Evolutionary conservation across 2,888 invertebrate genomes (phyloP).

Genomic region (Synergus laeviventris): DNA sequence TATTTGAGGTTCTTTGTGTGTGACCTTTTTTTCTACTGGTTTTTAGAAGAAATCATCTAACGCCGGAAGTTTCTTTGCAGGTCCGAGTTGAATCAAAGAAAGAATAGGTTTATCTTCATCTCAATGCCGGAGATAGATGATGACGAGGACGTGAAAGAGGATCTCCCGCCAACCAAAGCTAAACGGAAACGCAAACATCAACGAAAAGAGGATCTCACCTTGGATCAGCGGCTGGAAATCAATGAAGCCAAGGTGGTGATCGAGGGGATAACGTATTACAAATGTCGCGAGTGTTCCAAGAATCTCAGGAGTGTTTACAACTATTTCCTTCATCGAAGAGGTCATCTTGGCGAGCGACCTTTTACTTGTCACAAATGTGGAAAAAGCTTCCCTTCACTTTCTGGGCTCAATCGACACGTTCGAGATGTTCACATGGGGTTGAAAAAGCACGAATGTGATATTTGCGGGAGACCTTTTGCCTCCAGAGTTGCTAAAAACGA

Average conservation of each 20-base stretch:
- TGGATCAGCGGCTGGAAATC: constrained; percentile 30
- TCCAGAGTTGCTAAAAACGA: constrained; percentile 65
- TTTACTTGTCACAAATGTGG: constrained; percentile 67
- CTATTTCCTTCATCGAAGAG: constrained; percentile 59
- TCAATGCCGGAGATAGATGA: not conserved
- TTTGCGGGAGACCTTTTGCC: constrained; percentile 65
- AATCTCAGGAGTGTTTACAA: constrained; percentile 80
- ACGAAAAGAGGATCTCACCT: not conserved
- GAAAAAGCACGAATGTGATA: constrained; percentile 66
- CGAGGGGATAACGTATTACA: constrained; percentile 78
- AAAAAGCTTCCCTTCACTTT: constrained; percentile 67
- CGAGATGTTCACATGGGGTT: constrained; percentile 64
- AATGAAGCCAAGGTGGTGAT: constrained; percentile 58
- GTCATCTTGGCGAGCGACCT: constrained; percentile 64
- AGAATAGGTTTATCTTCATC: not conserved
- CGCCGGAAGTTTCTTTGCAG: constrained; percentile 13
- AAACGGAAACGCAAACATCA: not conserved
- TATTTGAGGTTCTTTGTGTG: not conserved
- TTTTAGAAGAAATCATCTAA: not conserved
- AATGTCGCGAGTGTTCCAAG: constrained; percentile 79
- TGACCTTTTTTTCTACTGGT: not conserved
- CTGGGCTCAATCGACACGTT: constrained; percentile 67
- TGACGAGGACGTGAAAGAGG: not conserved
- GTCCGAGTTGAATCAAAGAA: not conserved
- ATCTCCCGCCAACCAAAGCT: not conserved